Percentiles rank a stretch among this genome's conserved stretches.
These are phyloP conservation scores for Taenaris catops DNA, from an alignment of 2,888 invertebrate genomes.

Conservation along the genomic window DNA sequence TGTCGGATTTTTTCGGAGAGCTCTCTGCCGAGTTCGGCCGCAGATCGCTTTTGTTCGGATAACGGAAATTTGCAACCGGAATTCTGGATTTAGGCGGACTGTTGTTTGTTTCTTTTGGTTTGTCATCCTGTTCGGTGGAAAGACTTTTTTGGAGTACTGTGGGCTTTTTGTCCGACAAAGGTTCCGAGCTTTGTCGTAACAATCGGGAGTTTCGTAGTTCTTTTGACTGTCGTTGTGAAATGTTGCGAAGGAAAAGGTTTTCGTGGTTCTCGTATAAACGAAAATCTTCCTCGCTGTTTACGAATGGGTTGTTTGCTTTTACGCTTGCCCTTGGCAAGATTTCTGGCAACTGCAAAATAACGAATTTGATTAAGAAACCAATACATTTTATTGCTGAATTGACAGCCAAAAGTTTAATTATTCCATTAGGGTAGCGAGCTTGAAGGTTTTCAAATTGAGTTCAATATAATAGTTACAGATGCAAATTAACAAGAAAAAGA, in stretches of 20 bases:
- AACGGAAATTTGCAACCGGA: conserved; percentile 68
- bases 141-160: conserved; percentile 54
- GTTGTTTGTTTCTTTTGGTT: conserved; percentile 26
- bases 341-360: conserved; percentile 52
- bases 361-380: too few relatives aligned
- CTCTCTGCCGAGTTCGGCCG: conserved; percentile 48
- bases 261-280: conserved; percentile 68
- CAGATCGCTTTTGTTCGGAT: conserved; percentile 61
- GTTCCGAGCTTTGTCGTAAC: conserved; percentile 62
- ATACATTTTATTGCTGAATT: too few relatives aligned
- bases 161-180: conserved; percentile 49
- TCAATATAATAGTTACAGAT: too few relatives aligned
- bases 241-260: conserved; percentile 59
- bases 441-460: too few relatives aligned
- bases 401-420: too few relatives aligned
- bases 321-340: conserved; percentile 52
- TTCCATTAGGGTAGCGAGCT: too few relatives aligned
- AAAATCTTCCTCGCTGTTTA: conserved; percentile 45
- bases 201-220: conserved; percentile 56
- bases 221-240: conserved; percentile 62
- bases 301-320: conserved; percentile 56
- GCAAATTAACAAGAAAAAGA: too few relatives aligned
- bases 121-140: conserved; percentile 56
- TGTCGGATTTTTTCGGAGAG: conserved; percentile 41
- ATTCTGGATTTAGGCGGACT: conserved; percentile 44